These are phyloP conservation scores for Phalacrocorax pelagicus DNA, from an alignment of 2,113 vertebrate genomes.

Conservation along the genomic window DNA sequence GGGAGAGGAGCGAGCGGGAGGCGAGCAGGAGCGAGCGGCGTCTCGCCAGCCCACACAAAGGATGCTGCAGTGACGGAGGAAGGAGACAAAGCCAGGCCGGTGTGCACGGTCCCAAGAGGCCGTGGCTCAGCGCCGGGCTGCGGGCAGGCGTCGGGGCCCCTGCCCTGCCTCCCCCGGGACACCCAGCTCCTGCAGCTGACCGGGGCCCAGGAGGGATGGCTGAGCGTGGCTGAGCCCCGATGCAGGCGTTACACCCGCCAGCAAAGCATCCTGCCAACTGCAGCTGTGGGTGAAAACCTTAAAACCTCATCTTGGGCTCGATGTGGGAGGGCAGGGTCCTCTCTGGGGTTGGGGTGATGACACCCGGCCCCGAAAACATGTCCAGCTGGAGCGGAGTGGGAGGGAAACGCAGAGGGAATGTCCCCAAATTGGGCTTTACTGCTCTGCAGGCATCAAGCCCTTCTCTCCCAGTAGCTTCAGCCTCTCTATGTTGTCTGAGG, in stretches of 20 bases:
- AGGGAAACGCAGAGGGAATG: neutral
- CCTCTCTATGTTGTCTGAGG: neutral
- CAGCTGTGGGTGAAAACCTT: neutral
- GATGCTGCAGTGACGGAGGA: neutral
- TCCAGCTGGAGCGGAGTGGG: fast-evolving
- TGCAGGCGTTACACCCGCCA: fast-evolving
- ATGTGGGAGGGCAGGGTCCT: neutral
- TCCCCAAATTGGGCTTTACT: neutral
- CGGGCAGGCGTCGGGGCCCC: neutral
- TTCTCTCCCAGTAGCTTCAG: neutral
- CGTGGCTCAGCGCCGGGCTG: neutral
- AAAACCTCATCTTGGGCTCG: neutral
- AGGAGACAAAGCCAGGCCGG: neutral
- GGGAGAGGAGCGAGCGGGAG: neutral
- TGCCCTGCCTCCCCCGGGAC: neutral
- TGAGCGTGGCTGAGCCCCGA: neutral
- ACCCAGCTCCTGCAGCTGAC: too few relatives aligned
- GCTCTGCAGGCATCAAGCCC: neutral
- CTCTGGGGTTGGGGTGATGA: neutral
- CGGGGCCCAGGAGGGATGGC: fast-evolving
- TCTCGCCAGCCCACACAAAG: neutral
- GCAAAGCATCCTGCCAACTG: neutral
- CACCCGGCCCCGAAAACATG: fast-evolving
- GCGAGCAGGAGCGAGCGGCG: neutral
- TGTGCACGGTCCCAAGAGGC: neutral